phyloP scores from a whole-genome alignment of 2,797 vertebrate species.

The Oophaga sylvatica region DNA sequence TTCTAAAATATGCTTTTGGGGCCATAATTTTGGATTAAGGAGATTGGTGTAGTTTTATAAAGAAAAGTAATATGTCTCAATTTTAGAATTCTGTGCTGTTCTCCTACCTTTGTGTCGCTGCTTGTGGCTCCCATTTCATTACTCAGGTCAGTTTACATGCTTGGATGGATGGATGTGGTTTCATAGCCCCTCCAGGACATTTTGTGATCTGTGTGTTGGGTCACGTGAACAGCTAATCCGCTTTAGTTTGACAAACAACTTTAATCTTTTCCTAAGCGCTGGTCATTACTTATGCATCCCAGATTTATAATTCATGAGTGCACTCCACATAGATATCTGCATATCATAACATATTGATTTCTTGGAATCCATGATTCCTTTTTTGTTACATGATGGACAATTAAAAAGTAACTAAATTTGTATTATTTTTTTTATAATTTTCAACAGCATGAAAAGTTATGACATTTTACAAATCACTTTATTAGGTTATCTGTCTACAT shows the following conservation, averaged over 20 bases:
- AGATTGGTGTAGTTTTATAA: too few relatives aligned
- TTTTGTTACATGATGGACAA: neutral
- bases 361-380: neutral
- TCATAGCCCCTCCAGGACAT: neutral
- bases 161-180: conserved; percentile 20
- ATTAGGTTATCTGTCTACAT: too few relatives aligned
- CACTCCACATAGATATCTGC: neutral
- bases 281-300: conserved; percentile 46
- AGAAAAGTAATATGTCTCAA: neutral
- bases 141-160: neutral
- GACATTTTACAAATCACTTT: too few relatives aligned
- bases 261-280: conserved; percentile 58
- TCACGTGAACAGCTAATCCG: conserved; percentile 55
- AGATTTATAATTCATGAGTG: conserved; percentile 24
- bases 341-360: neutral
- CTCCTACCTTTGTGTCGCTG: conserved; percentile 54
- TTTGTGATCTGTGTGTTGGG: conserved; percentile 46
- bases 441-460: too few relatives aligned
- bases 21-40: too few relatives aligned
- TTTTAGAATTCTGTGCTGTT: neutral
- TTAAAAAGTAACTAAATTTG: neutral
- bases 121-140: conserved; percentile 59
- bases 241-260: conserved; percentile 60
- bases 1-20: too few relatives aligned
- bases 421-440: too few relatives aligned